Evolutionary conservation across 2,888 invertebrate genomes (phyloP).

Genomic region (Sphaeridia pumilis): DNA sequence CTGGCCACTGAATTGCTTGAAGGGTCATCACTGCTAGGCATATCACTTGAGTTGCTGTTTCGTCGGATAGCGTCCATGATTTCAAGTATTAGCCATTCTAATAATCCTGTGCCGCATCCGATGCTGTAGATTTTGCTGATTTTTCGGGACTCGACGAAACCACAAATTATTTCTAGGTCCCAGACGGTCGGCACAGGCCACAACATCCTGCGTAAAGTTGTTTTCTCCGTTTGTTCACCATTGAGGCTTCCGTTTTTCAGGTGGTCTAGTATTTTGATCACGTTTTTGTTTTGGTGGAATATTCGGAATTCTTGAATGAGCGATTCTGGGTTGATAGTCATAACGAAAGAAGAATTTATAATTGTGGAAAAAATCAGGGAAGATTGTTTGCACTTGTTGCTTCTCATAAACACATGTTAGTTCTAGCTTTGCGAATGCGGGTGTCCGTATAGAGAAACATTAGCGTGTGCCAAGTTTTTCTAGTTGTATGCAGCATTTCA

Average conservation of each 20-base stretch:
- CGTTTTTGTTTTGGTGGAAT: conserved; percentile 1
- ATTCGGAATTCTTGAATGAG: conserved; percentile 4
- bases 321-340: not conserved
- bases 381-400: no score
- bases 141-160: conserved; percentile 21
- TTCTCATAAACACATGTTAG: no score
- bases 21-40: not conserved
- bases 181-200: conserved; percentile 63
- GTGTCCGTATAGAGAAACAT: no score
- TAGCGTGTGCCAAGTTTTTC: no score
- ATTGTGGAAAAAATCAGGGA: not conserved
- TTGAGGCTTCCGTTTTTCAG: not conserved
- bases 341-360: not conserved
- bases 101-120: conserved; percentile 68
- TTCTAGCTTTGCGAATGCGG: no score
- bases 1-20: not conserved
- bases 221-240: conserved; percentile 5
- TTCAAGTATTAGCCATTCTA: conserved; percentile 61
- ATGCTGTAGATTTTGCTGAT: conserved; percentile 50
- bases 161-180: conserved; percentile 51
- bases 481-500: no score
- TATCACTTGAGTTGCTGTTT: not conserved
- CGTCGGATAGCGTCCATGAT: conserved; percentile 1
- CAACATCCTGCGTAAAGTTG: conserved; percentile 41
- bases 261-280: conserved; percentile 3